A percentile compares a stretch with the other conserved stretches of the same genome.
Evolutionary conservation across 2,888 invertebrate species (phyloP).

Genomic region (Volucella bombylans): DNA sequence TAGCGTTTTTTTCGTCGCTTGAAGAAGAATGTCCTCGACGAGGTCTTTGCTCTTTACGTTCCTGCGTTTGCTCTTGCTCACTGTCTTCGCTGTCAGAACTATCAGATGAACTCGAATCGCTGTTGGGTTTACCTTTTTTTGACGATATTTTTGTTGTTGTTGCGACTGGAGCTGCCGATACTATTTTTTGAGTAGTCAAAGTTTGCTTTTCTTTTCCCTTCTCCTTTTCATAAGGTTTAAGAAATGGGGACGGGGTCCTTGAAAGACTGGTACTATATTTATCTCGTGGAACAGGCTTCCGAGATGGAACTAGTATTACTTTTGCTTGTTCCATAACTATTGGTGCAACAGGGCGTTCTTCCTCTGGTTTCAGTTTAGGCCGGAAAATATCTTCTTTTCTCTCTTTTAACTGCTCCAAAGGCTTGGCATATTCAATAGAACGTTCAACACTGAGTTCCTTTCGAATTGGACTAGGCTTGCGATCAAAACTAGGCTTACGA

Average conservation of each 20-base stretch:
- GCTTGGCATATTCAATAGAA: slow-evolving; percentile 74
- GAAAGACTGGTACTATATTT: slow-evolving; percentile 90
- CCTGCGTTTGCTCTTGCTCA: slow-evolving; percentile 78
- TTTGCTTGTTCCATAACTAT: slow-evolving; percentile 77
- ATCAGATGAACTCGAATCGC: slow-evolving; percentile 82
- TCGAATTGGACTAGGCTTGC: slow-evolving; percentile 74
- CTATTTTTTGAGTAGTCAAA: slow-evolving; percentile 51
- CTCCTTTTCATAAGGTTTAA: slow-evolving; percentile 84
- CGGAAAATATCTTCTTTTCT: slow-evolving; percentile 73
- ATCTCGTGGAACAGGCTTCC: slow-evolving; percentile 75
- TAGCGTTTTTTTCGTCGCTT: slow-evolving; percentile 59
- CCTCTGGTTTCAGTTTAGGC: slow-evolving; percentile 69
- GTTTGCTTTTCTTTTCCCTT: slow-evolving; percentile 69
- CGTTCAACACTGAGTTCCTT: slow-evolving; percentile 66
- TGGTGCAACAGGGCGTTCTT: slow-evolving; percentile 53
- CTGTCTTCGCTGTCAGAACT: slow-evolving; percentile 83
- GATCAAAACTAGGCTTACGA: slow-evolving; percentile 37
- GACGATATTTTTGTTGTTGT: slow-evolving; percentile 30
- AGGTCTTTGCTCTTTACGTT: slow-evolving; percentile 49
- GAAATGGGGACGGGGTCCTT: slow-evolving; percentile 93
- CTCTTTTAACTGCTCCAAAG: slow-evolving; percentile 79
- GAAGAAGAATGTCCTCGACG: slow-evolving; percentile 62
- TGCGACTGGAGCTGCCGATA: slow-evolving; percentile 28
- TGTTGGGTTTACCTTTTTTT: slow-evolving; percentile 76
- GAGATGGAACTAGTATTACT: slow-evolving; percentile 58